Base-by-base conservation (phyloP, 1,140 invertebrate species). In the Whitmania pigra region DNA sequence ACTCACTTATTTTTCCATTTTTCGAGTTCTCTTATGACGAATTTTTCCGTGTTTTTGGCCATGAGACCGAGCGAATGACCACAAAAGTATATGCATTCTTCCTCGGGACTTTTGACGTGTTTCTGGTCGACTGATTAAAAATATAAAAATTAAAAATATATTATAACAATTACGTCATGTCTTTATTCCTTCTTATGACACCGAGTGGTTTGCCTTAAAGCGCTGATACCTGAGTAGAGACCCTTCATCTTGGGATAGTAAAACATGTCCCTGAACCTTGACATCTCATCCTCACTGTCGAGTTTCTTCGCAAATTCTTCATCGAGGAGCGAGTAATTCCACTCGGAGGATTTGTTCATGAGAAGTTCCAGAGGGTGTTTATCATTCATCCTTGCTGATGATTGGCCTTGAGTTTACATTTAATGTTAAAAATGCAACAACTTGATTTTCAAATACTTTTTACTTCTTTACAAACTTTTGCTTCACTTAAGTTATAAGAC, bases 21-120 rank as follows among this genome's bases (percentile, higher is more conserved):
- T 13, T 85, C 76, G 2, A 86, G 71, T 73, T 81, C 79, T 22
- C 79, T 76, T n/a, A 82, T 69, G 27, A 85, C 75, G 71, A 81
- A 78, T 27, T 77, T 49, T 71, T 80, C 78, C 0, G 81, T 78
- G 29, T 76, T 77, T 73, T 80, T 83, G 20, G 85, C 84, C 76
- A 84, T 83, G 13, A 86, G 78, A 11, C 86, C 86, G 1, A 87
- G 78, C 6, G 85, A 86, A 78, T 86, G 85, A 0, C 85, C 85
- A 75, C 84, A 85, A 43, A 87, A 80, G 77, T 87, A 87, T 15
- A 86, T 79, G 77, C 82, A 83, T 22, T 86, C 85, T 43, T 85
- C 85, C 43, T 85, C 83, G 7, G 84, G 79, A 22, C 17, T 22
- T 22, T 82, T 75, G 3, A 82, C 78, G n/a, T 79, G 36, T 36